A percentile compares a stretch with the other conserved stretches of the same genome.
Evolutionary conservation across 2,888 invertebrate species (phyloP).

Genomic region (Miltochrista miniata): DNA sequence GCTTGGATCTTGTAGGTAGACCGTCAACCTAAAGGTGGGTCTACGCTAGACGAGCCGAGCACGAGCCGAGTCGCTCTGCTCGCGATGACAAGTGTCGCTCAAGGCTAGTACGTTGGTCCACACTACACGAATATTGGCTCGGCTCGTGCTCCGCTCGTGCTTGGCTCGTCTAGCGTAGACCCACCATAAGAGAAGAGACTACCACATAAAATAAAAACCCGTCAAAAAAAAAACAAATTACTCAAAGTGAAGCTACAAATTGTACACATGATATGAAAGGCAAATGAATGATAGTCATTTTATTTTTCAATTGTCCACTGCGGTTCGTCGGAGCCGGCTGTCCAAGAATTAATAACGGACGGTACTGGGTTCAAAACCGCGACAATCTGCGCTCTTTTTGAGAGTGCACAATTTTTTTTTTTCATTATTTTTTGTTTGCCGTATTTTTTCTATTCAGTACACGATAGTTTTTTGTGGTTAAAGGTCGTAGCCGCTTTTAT

Average conservation of each 20-base stretch:
- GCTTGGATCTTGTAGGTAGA: no score
- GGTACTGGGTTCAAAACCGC: constrained; percentile 65
- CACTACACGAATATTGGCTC: no score
- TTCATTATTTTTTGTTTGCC: constrained; percentile 42
- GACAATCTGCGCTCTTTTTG: constrained; percentile 78
- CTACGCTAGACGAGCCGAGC: no score
- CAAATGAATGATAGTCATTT: constrained; percentile 81
- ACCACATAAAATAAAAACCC: no score
- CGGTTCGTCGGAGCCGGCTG: constrained; percentile 62
- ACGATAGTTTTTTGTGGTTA: constrained; percentile 80
- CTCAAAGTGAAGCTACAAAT: constrained; percentile 59
- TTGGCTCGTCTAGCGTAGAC: no score
- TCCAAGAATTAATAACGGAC: constrained; percentile 79
- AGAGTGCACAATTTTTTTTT: constrained; percentile 52
- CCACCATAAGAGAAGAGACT: no score
- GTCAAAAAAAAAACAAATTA: constrained; percentile 3
- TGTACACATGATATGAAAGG: constrained; percentile 59
- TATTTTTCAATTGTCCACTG: constrained; percentile 78
- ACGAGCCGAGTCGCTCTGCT: no score
- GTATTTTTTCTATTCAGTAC: constrained; percentile 69
- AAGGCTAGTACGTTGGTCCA: no score
- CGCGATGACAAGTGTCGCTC: no score
- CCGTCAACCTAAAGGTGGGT: no score
- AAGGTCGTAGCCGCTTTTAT: constrained; percentile 66
- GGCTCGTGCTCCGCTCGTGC: no score